Conservation (phyloP, 2,797 vertebrate species). For the Gymnothorax reevesii region DNA sequence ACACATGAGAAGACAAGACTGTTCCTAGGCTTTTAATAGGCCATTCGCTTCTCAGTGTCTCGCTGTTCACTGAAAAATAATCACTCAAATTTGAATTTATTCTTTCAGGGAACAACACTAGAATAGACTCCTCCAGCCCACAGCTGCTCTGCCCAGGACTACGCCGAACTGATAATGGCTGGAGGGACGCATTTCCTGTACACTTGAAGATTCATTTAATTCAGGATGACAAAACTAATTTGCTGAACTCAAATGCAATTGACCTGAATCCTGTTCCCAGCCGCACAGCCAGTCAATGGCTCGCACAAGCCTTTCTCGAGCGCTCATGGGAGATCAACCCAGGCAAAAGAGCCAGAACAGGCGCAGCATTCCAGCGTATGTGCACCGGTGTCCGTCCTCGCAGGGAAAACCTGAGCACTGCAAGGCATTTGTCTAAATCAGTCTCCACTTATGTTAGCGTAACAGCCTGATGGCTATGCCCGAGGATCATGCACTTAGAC, state of each 20-base stretch:
- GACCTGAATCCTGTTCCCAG: too few species aligned
- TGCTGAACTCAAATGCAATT: too few species aligned
- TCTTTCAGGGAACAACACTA: not conserved
- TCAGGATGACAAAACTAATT: not conserved
- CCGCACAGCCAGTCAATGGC: too few species aligned
- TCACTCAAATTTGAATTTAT: not conserved
- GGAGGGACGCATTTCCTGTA: not conserved
- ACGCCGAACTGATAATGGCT: too few species aligned
- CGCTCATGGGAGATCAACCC: not conserved
- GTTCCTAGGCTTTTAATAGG: not conserved
- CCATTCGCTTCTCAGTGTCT: not conserved
- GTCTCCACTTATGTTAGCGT: too few species aligned
- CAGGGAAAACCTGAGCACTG: not conserved
- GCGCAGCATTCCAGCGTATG: not conserved
- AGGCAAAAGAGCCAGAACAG: not conserved
- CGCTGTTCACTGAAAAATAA: not conserved
- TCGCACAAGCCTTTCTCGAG: not conserved
- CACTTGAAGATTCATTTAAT: not conserved
- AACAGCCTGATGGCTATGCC: too few species aligned
- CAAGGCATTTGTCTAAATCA: not conserved
- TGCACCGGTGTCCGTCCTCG: not conserved
- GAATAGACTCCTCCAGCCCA: too few species aligned
- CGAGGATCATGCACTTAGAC: too few species aligned
- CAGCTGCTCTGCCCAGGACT: too few species aligned
- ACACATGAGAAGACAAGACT: not conserved